Base-by-base conservation (phyloP, 2,113 vertebrate species). In the Perccottus glenii region DNA sequence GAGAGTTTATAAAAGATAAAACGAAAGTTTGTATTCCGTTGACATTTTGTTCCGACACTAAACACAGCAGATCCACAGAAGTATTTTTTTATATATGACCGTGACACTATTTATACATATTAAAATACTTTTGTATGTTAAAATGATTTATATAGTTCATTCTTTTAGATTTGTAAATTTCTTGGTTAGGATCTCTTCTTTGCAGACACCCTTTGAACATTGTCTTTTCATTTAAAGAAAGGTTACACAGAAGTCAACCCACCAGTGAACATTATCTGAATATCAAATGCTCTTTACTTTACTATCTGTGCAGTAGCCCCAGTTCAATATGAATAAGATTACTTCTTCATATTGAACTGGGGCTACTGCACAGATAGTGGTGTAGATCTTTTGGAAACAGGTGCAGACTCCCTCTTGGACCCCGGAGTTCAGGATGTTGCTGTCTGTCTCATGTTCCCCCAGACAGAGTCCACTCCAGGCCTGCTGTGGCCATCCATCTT, bases 391-490 rank as follows among this genome's bases (percentile, higher is more conserved):
- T 19, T 42, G 55, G 35, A 38, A 86, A 75, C 88, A 89, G 87
- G 88, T 87, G 87, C 80, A 72, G 71, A 74, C 56, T 81, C 60
- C 50, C n/a, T 60, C 43, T 51, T 11, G 66, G 74, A 77, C 64
- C 65, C 61, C 49, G 55, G 64, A 56, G 53, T 71, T 61, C 61
- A 50, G 55, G 57, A 67, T 68, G 75, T 79, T 70, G 49, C 58
- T 71, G 67, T 81, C 73, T 67, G 69, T 75, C 67, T 72, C 73
- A 65, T 42, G 19, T 50, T 61, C 66, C 19, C 46, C 73, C 68
- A 75, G 66, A 84, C 78, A 48, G 55, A 50, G 64, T 74, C 47
- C 75, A 42, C 69, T 62, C 16, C 36, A 71, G 67, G 67, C 70
- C 70, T 69, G 69, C 61, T 77, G 76, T 70, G 55, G 49, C 60